phyloP scores from a whole-genome alignment of 2,797 vertebrate genomes.

The Falco peregrinus region DNA sequence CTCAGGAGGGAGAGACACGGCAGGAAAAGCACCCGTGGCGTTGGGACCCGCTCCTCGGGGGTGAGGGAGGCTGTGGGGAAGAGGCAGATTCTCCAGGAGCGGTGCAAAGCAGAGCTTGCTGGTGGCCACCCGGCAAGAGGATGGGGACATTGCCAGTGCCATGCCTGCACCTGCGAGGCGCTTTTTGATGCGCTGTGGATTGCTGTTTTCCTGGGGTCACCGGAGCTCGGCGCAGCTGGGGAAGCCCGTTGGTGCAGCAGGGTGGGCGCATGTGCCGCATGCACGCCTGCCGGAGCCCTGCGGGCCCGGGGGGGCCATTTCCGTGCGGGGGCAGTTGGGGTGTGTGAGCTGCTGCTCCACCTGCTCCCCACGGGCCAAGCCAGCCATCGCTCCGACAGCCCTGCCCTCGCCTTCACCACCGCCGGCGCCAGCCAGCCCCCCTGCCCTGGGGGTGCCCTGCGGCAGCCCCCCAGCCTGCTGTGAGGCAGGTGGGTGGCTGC shows the following conservation, averaged over 20 bases:
- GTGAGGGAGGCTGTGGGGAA: neutral
- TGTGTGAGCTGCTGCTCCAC: neutral
- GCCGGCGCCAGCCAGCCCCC: neutral
- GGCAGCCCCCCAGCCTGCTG: fast-evolving
- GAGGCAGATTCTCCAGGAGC: fast-evolving
- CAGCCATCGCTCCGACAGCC: neutral
- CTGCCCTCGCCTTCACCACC: neutral
- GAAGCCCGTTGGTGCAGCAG: neutral
- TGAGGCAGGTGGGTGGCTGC: fast-evolving
- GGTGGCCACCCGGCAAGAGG: fast-evolving
- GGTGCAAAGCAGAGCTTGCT: neutral
- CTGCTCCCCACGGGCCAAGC: neutral
- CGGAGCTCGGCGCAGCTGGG: neutral
- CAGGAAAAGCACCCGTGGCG: neutral
- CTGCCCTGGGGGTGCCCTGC: neutral
- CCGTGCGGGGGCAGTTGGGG: fast-evolving
- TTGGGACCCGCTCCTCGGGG: neutral
- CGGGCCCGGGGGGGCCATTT: fast-evolving
- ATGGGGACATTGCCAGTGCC: neutral
- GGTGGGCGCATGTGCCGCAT: fast-evolving
- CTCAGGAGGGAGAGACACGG: neutral
- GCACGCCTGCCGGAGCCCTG: neutral
- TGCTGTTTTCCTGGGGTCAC: fast-evolving
- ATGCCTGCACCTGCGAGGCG: fast-evolving
- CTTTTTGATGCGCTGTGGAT: neutral